phyloP scores from a whole-genome alignment of 1,140 invertebrate genomes.

The Riptortus pedestris region DNA sequence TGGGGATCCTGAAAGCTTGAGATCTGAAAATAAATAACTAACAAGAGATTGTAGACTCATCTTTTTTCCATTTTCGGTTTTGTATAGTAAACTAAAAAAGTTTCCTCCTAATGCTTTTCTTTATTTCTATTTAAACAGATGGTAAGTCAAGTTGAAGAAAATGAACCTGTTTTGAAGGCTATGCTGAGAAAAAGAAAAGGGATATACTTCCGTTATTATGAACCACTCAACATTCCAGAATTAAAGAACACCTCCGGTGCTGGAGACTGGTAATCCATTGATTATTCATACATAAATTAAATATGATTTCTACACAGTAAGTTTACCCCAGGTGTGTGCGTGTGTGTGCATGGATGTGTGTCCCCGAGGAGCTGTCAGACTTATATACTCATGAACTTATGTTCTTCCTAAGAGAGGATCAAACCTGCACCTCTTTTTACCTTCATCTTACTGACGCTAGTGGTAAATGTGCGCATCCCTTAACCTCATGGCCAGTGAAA shows the following conservation, averaged over 20 bases:
- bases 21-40: not conserved
- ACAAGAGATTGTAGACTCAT: not conserved
- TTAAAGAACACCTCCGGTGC: not conserved
- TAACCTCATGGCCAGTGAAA: not conserved
- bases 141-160: not conserved
- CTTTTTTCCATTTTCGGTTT: not conserved
- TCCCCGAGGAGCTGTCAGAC: not conserved
- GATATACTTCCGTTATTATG: constrained; percentile 5
- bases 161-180: not conserved
- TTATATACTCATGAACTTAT: not conserved
- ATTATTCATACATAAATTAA: not conserved
- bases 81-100: not conserved
- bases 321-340: not conserved
- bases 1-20: not conserved
- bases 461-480: not conserved
- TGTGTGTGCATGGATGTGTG: not conserved
- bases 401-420: not conserved
- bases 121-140: not conserved
- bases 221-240: not conserved
- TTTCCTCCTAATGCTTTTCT: not conserved
- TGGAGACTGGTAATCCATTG: constrained; percentile 14
- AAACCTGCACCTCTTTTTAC: not conserved
- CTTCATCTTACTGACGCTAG: not conserved
- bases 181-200: not conserved
- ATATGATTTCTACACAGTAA: not conserved